phyloP scores from a whole-genome alignment of 2,888 invertebrate species.

The Drosophila rellima region DNA sequence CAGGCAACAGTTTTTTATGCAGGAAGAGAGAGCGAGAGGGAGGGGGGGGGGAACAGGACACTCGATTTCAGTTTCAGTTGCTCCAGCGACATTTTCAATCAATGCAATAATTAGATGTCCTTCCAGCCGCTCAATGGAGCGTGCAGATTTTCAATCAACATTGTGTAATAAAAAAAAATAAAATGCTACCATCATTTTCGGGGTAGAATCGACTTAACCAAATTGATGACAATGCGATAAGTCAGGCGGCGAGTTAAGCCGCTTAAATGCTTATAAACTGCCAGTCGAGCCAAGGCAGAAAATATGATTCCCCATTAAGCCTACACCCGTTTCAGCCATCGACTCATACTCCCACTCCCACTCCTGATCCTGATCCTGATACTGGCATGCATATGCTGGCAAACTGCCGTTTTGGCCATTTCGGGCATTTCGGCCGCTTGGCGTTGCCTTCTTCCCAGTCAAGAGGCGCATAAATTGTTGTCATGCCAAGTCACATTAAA shows the following conservation, averaged over 20 bases:
- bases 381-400: constrained; percentile 56
- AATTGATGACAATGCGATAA: constrained; percentile 79
- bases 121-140: constrained; percentile 61
- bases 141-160: constrained; percentile 73
- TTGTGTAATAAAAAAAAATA: constrained; percentile 28
- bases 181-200: constrained; percentile 32
- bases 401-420: constrained; percentile 9
- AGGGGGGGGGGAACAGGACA: background rate
- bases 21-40: constrained; percentile 1
- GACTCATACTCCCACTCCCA: background rate
- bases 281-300: constrained; percentile 42
- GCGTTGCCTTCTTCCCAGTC: background rate
- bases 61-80: constrained; percentile 13
- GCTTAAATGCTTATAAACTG: constrained; percentile 79
- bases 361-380: constrained; percentile 25
- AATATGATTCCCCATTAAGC: constrained; percentile 52
- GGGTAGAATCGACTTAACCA: constrained; percentile 71
- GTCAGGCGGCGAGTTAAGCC: constrained; percentile 75
- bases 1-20: constrained; percentile 19
- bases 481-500: constrained; percentile 70
- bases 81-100: constrained; percentile 66
- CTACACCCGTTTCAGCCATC: background rate
- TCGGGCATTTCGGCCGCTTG: background rate
- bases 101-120: constrained; percentile 73
- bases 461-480: constrained; percentile 68